A percentile compares a stretch with the other conserved stretches of the same genome.
phyloP scores from a whole-genome alignment of 2,113 vertebrate genomes.

The Austrofundulus limnaeus region DNA sequence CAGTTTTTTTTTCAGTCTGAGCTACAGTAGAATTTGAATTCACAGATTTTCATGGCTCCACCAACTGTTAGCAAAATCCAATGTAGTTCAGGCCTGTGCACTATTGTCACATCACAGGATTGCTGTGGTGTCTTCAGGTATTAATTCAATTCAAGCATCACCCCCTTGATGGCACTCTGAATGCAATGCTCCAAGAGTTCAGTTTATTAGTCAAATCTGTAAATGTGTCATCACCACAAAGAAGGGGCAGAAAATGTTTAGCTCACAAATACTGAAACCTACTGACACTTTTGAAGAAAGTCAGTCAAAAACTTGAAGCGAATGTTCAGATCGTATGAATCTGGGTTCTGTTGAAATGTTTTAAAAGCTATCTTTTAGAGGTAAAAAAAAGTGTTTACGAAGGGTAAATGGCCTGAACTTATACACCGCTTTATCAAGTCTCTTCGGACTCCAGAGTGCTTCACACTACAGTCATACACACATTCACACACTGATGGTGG shows the following conservation, averaged over 20 bases:
- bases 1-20: neutral
- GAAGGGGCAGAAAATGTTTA: neutral
- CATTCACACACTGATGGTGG: too few relatives aligned
- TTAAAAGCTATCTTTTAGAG: too few relatives aligned
- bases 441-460: too few relatives aligned
- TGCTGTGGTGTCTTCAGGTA: slow-evolving; percentile 1
- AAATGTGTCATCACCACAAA: neutral
- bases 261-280: too few relatives aligned
- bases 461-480: too few relatives aligned
- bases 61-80: slow-evolving; percentile 9
- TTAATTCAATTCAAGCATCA: slow-evolving; percentile 1
- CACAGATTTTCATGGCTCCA: slow-evolving; percentile 1
- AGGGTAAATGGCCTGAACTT: too few relatives aligned
- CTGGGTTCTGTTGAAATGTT: too few relatives aligned
- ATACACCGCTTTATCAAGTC: too few relatives aligned
- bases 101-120: slow-evolving; percentile 1
- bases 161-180: slow-evolving; percentile 3
- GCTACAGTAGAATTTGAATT: neutral
- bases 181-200: neutral
- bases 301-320: too few relatives aligned
- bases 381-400: too few relatives aligned
- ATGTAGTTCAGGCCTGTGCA: slow-evolving; percentile 29
- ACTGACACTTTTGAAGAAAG: too few relatives aligned
- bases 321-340: too few relatives aligned
- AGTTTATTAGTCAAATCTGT: neutral